A percentile compares a stretch with the other conserved stretches of the same genome.
Evolutionary conservation across 2,888 invertebrate species (phyloP).

Genomic region (Blastobasis lacticolella): DNA sequence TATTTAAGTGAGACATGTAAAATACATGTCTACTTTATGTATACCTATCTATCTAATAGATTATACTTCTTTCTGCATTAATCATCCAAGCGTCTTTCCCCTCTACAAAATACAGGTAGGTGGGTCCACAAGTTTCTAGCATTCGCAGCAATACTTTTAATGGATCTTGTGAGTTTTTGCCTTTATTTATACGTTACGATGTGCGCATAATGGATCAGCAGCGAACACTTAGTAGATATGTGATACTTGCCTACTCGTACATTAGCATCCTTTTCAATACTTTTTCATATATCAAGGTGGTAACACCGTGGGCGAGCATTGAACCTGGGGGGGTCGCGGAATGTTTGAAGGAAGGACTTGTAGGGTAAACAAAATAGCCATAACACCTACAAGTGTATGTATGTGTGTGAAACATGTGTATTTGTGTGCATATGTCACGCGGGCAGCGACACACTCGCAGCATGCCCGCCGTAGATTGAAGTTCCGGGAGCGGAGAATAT

Average conservation of each 20-base stretch:
- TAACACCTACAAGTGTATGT: too few species aligned
- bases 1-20: too few species aligned
- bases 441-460: too few species aligned
- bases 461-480: background rate
- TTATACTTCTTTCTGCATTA: background rate
- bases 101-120: background rate
- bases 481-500: background rate
- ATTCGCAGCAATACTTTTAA: slow-evolving; percentile 64
- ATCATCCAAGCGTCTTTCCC: background rate
- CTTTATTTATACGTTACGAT: slow-evolving; percentile 70
- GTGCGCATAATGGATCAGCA: slow-evolving; percentile 68
- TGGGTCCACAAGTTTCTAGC: slow-evolving; percentile 39
- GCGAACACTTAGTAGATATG: slow-evolving; percentile 56
- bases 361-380: too few species aligned
- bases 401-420: too few species aligned
- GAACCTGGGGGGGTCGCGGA: too few species aligned
- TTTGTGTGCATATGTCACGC: too few species aligned
- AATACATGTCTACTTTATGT: background rate
- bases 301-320: too few species aligned
- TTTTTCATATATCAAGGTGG: too few species aligned
- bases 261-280: slow-evolving; percentile 14
- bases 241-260: slow-evolving; percentile 24
- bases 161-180: slow-evolving; percentile 71
- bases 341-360: too few species aligned
- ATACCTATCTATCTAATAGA: background rate